phyloP scores from a whole-genome alignment of 2,113 vertebrate species.

The Ammodramus savannarum region DNA sequence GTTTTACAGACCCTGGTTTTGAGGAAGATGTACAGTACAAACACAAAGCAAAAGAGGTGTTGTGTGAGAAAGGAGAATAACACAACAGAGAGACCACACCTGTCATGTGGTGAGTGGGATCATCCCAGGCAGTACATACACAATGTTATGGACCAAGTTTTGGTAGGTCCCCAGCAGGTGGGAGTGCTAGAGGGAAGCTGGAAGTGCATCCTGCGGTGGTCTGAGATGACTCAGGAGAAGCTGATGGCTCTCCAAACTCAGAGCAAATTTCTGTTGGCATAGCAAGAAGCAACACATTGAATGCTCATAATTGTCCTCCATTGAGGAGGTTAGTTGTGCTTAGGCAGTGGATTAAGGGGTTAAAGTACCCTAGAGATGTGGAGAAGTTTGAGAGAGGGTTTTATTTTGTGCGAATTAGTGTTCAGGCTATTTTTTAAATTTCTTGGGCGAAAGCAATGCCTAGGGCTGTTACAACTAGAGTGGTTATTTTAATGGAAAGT shows the following conservation, averaged over 20 bases:
- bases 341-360: too few relatives aligned
- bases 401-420: too few relatives aligned
- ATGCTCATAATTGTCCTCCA: not conserved
- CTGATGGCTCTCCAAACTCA: not conserved
- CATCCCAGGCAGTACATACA: not conserved
- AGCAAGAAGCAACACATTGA: not conserved
- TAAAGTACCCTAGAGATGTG: too few relatives aligned
- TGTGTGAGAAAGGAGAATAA: not conserved
- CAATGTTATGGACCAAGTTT: not conserved
- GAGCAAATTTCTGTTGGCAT: not conserved
- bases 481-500: too few relatives aligned
- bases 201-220: not conserved
- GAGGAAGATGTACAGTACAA: not conserved
- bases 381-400: too few relatives aligned
- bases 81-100: not conserved
- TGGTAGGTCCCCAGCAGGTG: fast-evolving
- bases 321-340: too few relatives aligned
- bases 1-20: not conserved
- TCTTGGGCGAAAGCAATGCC: too few relatives aligned
- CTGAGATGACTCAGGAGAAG: not conserved
- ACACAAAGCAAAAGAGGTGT: not conserved
- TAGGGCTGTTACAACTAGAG: too few relatives aligned
- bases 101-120: not conserved
- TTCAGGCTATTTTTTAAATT: too few relatives aligned
- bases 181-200: not conserved